These are phyloP conservation scores for Cydia splendana DNA, from an alignment of 1,140 invertebrate genomes.

Conservation along the genomic window DNA sequence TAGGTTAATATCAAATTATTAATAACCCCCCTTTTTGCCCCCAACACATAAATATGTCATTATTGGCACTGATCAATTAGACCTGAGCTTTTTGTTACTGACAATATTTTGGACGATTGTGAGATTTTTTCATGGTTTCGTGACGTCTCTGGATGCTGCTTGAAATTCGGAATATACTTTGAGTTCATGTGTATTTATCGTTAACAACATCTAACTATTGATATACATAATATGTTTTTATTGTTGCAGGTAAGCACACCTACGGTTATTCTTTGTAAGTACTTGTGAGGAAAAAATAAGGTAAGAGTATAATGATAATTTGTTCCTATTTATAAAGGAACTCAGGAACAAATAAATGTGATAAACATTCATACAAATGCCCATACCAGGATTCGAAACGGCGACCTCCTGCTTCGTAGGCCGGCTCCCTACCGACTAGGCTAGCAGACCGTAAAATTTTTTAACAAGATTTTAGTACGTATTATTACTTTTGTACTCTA, in stretches of 20 bases:
- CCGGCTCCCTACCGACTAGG: too few species aligned
- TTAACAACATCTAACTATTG: background rate
- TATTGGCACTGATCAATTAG: constrained; percentile 70
- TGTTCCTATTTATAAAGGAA: background rate
- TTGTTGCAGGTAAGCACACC: background rate
- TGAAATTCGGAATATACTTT: background rate
- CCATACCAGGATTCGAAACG: too few species aligned
- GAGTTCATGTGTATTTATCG: background rate
- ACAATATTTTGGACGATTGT: constrained; percentile 9
- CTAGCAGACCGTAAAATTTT: too few species aligned
- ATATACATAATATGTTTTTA: background rate
- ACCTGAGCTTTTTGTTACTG: constrained; percentile 31
- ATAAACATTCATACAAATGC: too few species aligned
- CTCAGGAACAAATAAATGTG: too few species aligned
- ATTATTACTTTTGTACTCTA: too few species aligned
- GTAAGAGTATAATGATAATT: background rate
- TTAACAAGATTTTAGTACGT: too few species aligned
- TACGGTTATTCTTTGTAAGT: background rate
- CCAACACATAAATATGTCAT: constrained; percentile 67
- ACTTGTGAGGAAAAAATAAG: background rate
- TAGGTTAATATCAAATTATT: constrained; percentile 63
- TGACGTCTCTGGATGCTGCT: background rate
- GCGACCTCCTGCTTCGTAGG: too few species aligned
- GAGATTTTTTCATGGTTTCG: background rate
- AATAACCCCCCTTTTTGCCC: constrained; percentile 56